These are phyloP conservation scores for Carollia perspicillata DNA, from an alignment of 2,113 vertebrate genomes.

Conservation along the genomic window DNA sequence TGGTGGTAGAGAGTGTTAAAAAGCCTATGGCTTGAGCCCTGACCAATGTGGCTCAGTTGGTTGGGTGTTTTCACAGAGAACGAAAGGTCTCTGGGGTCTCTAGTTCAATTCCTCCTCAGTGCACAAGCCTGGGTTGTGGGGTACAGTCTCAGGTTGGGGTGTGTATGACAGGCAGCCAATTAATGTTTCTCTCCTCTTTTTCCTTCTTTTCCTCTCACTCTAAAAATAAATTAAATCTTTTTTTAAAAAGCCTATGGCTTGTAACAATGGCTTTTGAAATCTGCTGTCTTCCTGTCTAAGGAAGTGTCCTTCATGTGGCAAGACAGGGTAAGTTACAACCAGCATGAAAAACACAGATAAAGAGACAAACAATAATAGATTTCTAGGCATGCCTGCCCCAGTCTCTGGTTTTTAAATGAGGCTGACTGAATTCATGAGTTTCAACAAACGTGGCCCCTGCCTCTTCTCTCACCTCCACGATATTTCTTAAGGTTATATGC, in stretches of 20 bases:
- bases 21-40: not conserved
- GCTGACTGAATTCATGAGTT: not conserved
- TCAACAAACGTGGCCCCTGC: not conserved
- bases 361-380: slow-evolving; percentile 29
- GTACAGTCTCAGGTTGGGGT: no score
- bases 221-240: no score
- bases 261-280: slow-evolving; percentile 65
- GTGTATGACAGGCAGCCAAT: no score
- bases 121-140: no score
- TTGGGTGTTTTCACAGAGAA: no score
- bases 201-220: no score
- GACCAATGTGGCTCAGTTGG: no score
- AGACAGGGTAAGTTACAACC: slow-evolving; percentile 60
- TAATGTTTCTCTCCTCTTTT: no score
- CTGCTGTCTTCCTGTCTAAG: slow-evolving; percentile 72
- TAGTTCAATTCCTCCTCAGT: no score
- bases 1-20: slow-evolving; percentile 16
- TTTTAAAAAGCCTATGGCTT: not conserved
- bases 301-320: slow-evolving; percentile 70
- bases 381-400: not conserved
- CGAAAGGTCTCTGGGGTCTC: no score
- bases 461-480: not conserved
- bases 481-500: not conserved
- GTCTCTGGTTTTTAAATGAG: not conserved
- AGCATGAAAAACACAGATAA: slow-evolving; percentile 44